Evolutionary conservation across 1,140 invertebrate species (phyloP), one percentile per base, ranked within the genome.

Genomic region (Physella acuta): DNA sequence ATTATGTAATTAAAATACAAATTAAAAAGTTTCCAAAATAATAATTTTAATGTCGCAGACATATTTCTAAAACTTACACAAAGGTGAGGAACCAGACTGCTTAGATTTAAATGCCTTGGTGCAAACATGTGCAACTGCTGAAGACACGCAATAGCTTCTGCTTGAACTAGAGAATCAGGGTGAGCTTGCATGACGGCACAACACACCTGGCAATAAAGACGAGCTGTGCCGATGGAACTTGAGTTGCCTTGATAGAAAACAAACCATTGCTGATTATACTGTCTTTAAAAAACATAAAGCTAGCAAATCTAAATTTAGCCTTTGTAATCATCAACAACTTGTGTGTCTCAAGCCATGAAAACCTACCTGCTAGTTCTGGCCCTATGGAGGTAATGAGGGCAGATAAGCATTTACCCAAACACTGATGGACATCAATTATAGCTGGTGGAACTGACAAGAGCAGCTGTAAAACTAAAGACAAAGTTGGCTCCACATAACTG

Each of bases 111-210:
- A 82, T 97, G 94, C 75, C 91, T 88, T 0, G 95, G 95, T 71
- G 95, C 95, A 87, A 99, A 99, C 82, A 99, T 88, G 87, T 99
- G 97, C 63, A 99, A 87, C 80, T 99, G 95, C 82, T 99, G 98
- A 49, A 99, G 88, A 82, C 96, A 98, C 33, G 92, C 91, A 16
- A 95, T 94, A 11, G 97, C 95, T 86, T 99, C 97, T 0, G 95
- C 93, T 85, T 98, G 93, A 1, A 98, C 94, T 24, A 95, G 71
- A n/a, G 84, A 84, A 73, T 86, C 85, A 2, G 78, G 77, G 82
- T 97, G 93, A 80, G 94, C 92, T 81, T 95, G 92, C 89, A 99
- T 92, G 49, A 99, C 91, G 0, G 93, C 93, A 86, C 95, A 98
- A 31, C 88, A 88, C 58, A 88, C 85, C 59, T 84, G 71, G 67